Evolutionary conservation across 2,797 vertebrate genomes (phyloP).

Genomic region (Pyrocephalus nanus): DNA sequence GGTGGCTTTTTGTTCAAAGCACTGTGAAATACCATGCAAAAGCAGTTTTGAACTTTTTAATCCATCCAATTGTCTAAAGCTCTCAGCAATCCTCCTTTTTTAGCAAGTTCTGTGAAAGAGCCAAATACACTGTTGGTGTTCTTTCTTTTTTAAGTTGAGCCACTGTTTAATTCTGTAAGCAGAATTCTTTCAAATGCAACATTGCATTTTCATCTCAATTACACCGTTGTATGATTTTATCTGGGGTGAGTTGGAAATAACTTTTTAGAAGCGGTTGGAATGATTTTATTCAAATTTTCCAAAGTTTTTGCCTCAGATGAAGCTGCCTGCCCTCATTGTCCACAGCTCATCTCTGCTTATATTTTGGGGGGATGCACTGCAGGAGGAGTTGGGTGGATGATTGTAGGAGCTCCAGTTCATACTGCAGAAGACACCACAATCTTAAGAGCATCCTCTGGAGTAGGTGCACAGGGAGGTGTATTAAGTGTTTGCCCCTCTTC

Average conservation of each 20-base stretch:
- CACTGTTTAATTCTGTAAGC: neutral
- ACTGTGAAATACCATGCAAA: neutral
- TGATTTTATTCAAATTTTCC: neutral
- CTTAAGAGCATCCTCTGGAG: neutral
- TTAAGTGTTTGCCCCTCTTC: neutral
- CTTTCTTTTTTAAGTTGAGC: neutral
- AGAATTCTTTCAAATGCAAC: neutral
- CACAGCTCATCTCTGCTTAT: neutral
- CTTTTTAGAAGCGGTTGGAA: neutral
- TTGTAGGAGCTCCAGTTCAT: neutral
- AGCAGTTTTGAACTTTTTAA: neutral
- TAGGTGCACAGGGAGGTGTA: neutral
- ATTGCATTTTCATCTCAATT: neutral
- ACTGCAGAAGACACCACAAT: neutral
- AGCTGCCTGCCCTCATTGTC: neutral
- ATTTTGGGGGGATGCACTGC: accelerated
- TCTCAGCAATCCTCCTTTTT: neutral
- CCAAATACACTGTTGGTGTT: neutral
- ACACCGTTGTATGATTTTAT: accelerated
- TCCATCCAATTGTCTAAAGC: neutral
- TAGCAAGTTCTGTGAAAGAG: neutral
- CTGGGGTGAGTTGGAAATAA: neutral
- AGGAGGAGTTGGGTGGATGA: neutral
- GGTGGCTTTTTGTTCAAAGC: neutral
- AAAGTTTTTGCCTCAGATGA: neutral